These are phyloP conservation scores for Calameuta idolon DNA, from an alignment of 2,888 invertebrate genomes.

Conservation along the genomic window DNA sequence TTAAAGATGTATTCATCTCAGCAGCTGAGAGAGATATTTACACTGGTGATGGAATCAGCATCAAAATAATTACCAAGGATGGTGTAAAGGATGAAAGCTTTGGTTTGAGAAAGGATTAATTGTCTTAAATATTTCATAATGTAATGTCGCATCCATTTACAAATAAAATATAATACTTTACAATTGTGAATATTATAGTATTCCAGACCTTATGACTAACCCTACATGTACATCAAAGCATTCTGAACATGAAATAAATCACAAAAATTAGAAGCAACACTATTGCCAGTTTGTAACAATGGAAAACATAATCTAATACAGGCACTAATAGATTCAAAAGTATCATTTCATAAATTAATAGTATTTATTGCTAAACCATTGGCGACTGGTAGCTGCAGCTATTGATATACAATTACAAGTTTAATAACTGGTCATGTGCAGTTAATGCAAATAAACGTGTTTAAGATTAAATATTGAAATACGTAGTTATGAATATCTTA, in stretches of 20 bases:
- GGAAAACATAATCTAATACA: not conserved
- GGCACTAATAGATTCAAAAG: not conserved
- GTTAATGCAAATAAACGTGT: not conserved
- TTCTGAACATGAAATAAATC: not conserved
- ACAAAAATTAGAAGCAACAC: not conserved
- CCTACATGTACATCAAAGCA: not conserved
- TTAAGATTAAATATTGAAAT: not conserved
- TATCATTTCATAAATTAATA: constrained; percentile 8
- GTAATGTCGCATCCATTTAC: constrained; percentile 16
- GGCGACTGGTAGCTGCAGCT: not conserved
- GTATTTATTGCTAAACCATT: not conserved
- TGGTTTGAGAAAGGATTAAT: constrained; percentile 88
- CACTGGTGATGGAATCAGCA: constrained; percentile 91
- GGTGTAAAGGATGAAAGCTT: constrained; percentile 82
- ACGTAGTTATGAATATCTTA: not conserved
- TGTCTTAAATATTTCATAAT: constrained; percentile 13
- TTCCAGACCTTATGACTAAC: not conserved
- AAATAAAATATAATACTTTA: constrained; percentile 31
- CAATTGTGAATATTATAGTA: not conserved
- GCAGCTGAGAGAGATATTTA: constrained; percentile 98
- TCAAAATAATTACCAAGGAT: constrained; percentile 89
- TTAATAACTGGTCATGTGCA: not conserved
- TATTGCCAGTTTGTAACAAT: not conserved
- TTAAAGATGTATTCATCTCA: constrained; percentile 97
- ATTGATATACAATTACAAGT: not conserved